phyloP scores from a whole-genome alignment of 2,888 invertebrate genomes.

The Arrhopalites spinosus region DNA sequence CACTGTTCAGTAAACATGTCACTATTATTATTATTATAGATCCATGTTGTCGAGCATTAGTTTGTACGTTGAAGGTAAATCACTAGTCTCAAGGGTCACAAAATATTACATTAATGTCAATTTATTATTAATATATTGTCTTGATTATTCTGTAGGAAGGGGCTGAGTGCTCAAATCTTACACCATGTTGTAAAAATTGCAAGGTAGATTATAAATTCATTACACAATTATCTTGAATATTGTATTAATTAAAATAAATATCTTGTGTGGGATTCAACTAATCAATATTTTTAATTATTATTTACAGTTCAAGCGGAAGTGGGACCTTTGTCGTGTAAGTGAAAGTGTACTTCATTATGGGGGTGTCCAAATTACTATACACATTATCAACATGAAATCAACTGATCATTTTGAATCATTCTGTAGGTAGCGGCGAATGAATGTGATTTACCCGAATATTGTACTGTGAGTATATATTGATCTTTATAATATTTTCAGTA shows the following conservation, averaged over 20 bases:
- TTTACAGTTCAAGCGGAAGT: slow-evolving; percentile 72
- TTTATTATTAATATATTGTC: too few species aligned
- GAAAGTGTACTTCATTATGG: too few species aligned
- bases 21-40: slow-evolving; percentile 70
- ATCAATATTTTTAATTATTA: slow-evolving; percentile 20
- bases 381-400: too few species aligned
- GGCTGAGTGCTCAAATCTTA: slow-evolving; percentile 88
- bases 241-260: not conserved
- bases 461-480: slow-evolving; percentile 74
- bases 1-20: too few species aligned
- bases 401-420: too few species aligned
- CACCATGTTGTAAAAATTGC: slow-evolving; percentile 85
- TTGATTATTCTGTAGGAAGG: slow-evolving; percentile 65
- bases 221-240: not conserved
- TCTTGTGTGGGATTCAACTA: not conserved
- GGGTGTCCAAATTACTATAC: too few species aligned
- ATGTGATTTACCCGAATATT: slow-evolving; percentile 94
- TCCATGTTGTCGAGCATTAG: slow-evolving; percentile 96
- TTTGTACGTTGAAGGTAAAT: slow-evolving; percentile 79
- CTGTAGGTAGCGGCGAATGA: slow-evolving; percentile 66
- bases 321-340: slow-evolving; percentile 81
- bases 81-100: too few species aligned
- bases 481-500: not conserved
- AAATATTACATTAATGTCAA: too few species aligned
- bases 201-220: slow-evolving; percentile 66